Conservation (phyloP, 2,797 vertebrate genomes). For the Graptemys geographica region DNA sequence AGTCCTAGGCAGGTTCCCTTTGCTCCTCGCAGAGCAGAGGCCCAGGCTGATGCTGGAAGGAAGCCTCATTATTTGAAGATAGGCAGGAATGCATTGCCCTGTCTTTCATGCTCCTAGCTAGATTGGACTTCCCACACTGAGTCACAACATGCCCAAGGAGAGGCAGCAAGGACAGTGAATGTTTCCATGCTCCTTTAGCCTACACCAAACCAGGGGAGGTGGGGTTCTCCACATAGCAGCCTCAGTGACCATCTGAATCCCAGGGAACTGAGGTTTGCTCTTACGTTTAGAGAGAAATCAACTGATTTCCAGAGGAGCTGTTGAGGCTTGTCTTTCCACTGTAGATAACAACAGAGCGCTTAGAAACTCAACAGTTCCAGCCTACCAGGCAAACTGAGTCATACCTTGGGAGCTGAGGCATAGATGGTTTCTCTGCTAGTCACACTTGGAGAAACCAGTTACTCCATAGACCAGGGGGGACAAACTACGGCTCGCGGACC, state of each 20-base stretch:
- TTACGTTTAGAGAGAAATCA: neutral
- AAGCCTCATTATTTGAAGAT: neutral
- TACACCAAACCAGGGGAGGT: neutral
- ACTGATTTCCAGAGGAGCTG: slow-evolving; percentile 30
- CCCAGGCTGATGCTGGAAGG: neutral
- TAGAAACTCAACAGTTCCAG: neutral
- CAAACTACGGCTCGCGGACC: too few relatives aligned
- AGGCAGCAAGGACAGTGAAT: neutral
- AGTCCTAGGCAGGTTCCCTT: neutral
- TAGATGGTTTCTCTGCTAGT: neutral
- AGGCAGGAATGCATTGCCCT: neutral
- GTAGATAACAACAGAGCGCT: slow-evolving; percentile 47
- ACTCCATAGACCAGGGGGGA: neutral
- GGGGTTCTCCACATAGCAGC: neutral
- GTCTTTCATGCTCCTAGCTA: neutral
- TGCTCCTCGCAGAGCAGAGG: neutral
- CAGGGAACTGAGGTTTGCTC: neutral
- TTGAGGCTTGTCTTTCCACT: slow-evolving; percentile 53
- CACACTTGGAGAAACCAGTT: neutral
- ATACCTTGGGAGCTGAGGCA: neutral
- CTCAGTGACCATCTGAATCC: neutral
- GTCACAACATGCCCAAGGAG: neutral
- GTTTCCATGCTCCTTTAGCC: neutral
- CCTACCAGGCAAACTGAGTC: slow-evolving; percentile 70
- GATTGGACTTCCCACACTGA: neutral